Evolutionary conservation across 1,140 invertebrate species (phyloP), one percentile per base, ranked within the genome.

Genomic region (Oncopeltus fasciatus): DNA sequence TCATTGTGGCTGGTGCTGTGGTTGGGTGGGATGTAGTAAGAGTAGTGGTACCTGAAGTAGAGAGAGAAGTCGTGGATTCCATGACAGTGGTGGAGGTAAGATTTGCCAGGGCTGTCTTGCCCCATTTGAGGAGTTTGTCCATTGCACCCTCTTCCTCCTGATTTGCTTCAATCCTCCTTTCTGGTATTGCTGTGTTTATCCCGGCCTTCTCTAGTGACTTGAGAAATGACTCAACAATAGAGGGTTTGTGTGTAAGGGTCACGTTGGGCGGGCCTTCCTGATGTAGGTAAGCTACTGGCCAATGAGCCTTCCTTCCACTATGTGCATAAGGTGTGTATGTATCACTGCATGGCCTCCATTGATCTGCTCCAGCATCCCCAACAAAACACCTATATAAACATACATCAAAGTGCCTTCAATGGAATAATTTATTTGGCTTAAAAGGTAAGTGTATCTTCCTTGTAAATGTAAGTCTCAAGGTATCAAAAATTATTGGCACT

Each of bases 311-410:
- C 61, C 64, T 69, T 12, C 69, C 68, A 63, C 66, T 65, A 26
- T 69, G 65, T 11, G 66, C 65, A 24, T 69, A 78, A 0, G 87
- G 86, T 68, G 80, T 87, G 69, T 90, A 89, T 31, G 81, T 79
- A 64, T 90, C 87, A 68, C 83, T 88, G 69, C 87, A 90, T 21
- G 87, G 87, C 24, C 88, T 76, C 87, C 87, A 90, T 74, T 90
- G 87, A 44, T 88, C 84, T 11, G 76, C 72, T 1, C 74, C 74
- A 11, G 80, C 76, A 49, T 67, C 69, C 24, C 87, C 87, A 2
- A 90, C 87, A 71, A 86, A 86, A 70, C 87, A 89, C 86, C 86
- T 88, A 65, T 1, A 18, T 44, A 14, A 46, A 46, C n/a, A 46
- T 4, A n/a, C n/a, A n/a, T n/a, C n/a, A n/a, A n/a, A n/a, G n/a